These are phyloP conservation scores for Clytia hemisphaerica DNA, from an alignment of 30 jellyfish, hydroid and myxozoan species.

Conservation along the genomic window DNA sequence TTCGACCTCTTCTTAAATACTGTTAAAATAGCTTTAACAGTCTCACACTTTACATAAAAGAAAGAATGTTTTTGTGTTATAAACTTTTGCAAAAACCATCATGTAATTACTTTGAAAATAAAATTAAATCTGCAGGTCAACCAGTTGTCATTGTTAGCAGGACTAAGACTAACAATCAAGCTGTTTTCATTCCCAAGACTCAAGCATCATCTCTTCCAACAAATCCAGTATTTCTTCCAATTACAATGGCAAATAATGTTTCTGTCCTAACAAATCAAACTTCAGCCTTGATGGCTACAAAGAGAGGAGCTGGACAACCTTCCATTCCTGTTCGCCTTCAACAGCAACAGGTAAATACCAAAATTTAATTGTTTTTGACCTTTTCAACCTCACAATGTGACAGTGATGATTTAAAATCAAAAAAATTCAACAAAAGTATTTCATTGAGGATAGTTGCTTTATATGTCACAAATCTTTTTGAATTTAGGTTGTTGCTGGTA, in stretches of 20 bases:
- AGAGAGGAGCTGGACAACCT: background rate
- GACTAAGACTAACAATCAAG: background rate
- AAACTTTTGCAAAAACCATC: background rate
- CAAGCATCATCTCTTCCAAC: background rate
- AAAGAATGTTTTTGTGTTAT: too few relatives aligned
- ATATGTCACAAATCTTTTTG: too few relatives aligned
- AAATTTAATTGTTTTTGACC: too few relatives aligned
- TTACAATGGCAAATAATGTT: constrained; percentile 21
- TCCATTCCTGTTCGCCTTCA: constrained; percentile 10
- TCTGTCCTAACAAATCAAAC: constrained; percentile 18
- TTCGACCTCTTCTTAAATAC: too few relatives aligned
- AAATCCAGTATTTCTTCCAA: constrained; percentile 21
- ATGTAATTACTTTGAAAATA: background rate
- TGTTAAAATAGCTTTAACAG: background rate
- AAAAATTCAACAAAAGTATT: too few relatives aligned
- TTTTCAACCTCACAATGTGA: too few relatives aligned
- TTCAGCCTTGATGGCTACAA: background rate
- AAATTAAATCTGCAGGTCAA: background rate
- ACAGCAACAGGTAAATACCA: constrained; percentile 34
- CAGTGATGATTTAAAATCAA: too few relatives aligned
- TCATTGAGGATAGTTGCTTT: too few relatives aligned
- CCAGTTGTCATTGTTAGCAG: background rate
- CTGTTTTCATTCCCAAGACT: constrained; percentile 1
- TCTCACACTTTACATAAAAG: too few relatives aligned
- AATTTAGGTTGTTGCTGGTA: too few relatives aligned